Base-by-base conservation (phyloP, 2,113 vertebrate species). In the Platycercus adscitus region DNA sequence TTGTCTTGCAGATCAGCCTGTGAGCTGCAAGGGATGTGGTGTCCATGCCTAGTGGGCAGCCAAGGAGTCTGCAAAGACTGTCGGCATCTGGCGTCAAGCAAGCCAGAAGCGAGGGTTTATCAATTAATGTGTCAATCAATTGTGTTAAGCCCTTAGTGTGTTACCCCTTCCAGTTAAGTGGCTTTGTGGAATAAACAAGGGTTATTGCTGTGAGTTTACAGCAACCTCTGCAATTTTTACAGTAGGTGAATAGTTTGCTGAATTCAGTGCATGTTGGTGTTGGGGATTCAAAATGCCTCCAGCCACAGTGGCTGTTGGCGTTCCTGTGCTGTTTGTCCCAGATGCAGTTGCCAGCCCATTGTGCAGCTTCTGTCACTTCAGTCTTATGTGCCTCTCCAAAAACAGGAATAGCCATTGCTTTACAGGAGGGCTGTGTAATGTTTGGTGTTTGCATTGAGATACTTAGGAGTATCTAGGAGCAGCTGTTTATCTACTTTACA, bases 251-350 rank as follows among this genome's bases (percentile, higher is more conserved):
- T 23, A 49, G 35, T 60, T 33, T 44, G 29, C 37, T 86, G 23
- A 52, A 71, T 86, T 58, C 0, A 0, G 39, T 55, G 39, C 24
- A 7, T 0, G 0, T 12, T 75, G 60, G 9, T 14, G 6, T 9
- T 50, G 49, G 53, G 33, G 20, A 39, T 60, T 44, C 17, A 8
- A 31, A 77, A 46, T 1, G 3, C 31, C 68, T 50, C 21, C 47
- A 86, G 50, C 50, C 5, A 2, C 41, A 7, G 28, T 20, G 63
- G 25, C 58, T 76, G n/a, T 49, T 5, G 3, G 39, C 12, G 46
- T 24, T 37, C 11, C 55, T 28, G 87, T 0, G 0, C 78, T 61
- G n/a, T 6, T 26, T 4, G 11, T 84, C 55, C 61, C 37, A 3
- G 8, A 26, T 5, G 6, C 1, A 4, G n/a, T 47, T 23, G 15